Evolutionary conservation across 2,888 invertebrate species (phyloP), one percentile per base, ranked within the genome.

Genomic region (Drosophila atripex): DNA sequence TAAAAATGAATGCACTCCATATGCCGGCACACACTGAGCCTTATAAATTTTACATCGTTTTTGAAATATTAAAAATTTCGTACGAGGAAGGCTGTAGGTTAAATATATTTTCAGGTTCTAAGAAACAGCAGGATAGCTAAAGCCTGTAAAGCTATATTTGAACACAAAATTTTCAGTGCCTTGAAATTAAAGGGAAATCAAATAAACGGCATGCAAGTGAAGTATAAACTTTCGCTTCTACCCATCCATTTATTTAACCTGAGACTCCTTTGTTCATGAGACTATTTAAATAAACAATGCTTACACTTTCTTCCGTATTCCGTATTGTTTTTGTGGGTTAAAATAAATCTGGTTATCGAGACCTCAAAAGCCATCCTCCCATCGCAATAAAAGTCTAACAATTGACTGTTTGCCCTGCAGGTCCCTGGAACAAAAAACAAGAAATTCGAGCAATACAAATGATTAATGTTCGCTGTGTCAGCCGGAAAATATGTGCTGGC

Each of bases 391-490:
- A 47, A 32, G 32, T 28, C 49, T 46, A 35, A 58, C 57, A 80
- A 75, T 78, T 80, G 80, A 84, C 77, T 82, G 84, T 78, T 82
- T 82, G 73, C 69, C 68, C 49, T 41, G 52, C 28, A 28, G 28
- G 28, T 28, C 28, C 28, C 28, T 28, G 28, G 54, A 65, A 47
- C 16, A 64, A 14, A 45, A 23, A 52, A 47, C 16, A 61, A 47
- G 39, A 74, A 69, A 71, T 61, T 41, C 32, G 45, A 46, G 71
- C 73, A 72, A 75, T 74, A 71, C 85, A 74, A 82, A 82, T 82
- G 82, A 82, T 82, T 82, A 82, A 82, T 82, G 82, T 60, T 30
- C 47, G 85, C 82, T 77, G 79, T 73, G 82, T 82, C 82, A 82
- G 85, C 82, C 71, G 59, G 38, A 75, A 80, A 78, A 82, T 77